phyloP scores from a whole-genome alignment of 2,888 invertebrate species.

The Diogma glabrata region DNA sequence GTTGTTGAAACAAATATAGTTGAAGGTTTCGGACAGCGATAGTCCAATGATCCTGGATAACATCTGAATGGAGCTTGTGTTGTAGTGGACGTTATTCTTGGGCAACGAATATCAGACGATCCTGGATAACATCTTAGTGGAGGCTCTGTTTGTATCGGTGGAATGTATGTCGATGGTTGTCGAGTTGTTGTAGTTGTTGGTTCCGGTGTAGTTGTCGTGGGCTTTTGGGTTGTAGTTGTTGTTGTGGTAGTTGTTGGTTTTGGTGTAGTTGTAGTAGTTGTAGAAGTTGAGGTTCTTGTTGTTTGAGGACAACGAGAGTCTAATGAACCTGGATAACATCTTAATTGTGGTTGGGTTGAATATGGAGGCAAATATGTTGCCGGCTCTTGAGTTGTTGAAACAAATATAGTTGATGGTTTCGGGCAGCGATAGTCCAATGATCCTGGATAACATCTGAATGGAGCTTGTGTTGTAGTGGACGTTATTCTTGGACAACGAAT shows the following conservation, averaged over 20 bases:
- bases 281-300: constrained; percentile 14
- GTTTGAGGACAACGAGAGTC: constrained; percentile 27
- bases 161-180: constrained; percentile 14
- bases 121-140: constrained; percentile 26
- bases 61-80: constrained; percentile 24
- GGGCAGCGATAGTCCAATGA: constrained; percentile 29
- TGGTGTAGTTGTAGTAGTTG: constrained; percentile 9
- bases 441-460: constrained; percentile 23
- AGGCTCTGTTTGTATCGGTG: constrained; percentile 15
- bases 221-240: constrained; percentile 24
- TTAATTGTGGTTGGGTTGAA: constrained; percentile 15
- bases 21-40: constrained; percentile 23
- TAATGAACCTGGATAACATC: constrained; percentile 29
- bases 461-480: constrained; percentile 2
- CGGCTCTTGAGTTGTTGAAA: constrained; percentile 9
- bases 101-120: constrained; percentile 29
- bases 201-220: constrained; percentile 17
- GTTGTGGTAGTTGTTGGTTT: constrained; percentile 17
- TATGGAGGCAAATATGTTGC: constrained; percentile 17
- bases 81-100: constrained; percentile 15
- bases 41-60: constrained; percentile 25
- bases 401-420: constrained; percentile 18
- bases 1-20: no score
- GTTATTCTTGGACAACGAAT: constrained; percentile 14
- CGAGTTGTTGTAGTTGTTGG: constrained; percentile 17